phyloP scores from a whole-genome alignment of 1,140 invertebrate genomes.

The Trinorchestia longiramus region DNA sequence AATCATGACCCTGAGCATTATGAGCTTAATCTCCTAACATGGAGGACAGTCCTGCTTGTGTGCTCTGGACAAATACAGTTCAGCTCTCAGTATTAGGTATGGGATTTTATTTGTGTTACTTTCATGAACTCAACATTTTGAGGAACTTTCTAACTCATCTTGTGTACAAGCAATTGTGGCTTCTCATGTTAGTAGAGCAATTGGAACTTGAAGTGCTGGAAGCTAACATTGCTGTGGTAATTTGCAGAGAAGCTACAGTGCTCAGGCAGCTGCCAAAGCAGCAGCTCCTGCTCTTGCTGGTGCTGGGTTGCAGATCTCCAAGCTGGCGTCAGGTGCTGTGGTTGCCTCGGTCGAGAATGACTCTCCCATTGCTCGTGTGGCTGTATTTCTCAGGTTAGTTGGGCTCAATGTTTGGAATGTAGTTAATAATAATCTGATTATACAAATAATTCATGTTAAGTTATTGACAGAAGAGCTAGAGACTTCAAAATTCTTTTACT shows the following conservation, averaged over 20 bases:
- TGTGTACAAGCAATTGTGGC: neutral
- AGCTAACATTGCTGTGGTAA: neutral
- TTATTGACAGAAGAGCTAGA: neutral
- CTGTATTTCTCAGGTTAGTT: constrained; percentile 23
- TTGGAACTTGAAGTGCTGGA: neutral
- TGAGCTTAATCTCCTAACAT: too few species aligned
- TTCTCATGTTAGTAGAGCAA: neutral
- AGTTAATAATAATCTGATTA: neutral
- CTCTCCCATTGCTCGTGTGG: constrained; percentile 16
- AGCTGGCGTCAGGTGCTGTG: neutral
- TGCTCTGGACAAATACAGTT: too few species aligned
- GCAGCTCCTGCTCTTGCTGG: neutral
- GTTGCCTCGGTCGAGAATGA: constrained; percentile 9
- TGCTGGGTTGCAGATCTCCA: neutral
- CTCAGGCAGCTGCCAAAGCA: neutral
- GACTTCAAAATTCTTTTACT: neutral
- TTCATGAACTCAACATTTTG: too few species aligned
- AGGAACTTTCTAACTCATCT: too few species aligned
- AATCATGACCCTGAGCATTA: too few species aligned
- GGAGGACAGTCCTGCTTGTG: too few species aligned
- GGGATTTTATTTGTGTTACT: too few species aligned
- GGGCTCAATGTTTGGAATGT: neutral
- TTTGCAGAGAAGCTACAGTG: constrained; percentile 46
- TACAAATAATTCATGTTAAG: neutral
- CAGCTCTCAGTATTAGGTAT: too few species aligned